Percentiles rank a stretch among this genome's conserved stretches.
phyloP scores from a whole-genome alignment of 2,113 vertebrate genomes.

The Perognathus longimembris region DNA sequence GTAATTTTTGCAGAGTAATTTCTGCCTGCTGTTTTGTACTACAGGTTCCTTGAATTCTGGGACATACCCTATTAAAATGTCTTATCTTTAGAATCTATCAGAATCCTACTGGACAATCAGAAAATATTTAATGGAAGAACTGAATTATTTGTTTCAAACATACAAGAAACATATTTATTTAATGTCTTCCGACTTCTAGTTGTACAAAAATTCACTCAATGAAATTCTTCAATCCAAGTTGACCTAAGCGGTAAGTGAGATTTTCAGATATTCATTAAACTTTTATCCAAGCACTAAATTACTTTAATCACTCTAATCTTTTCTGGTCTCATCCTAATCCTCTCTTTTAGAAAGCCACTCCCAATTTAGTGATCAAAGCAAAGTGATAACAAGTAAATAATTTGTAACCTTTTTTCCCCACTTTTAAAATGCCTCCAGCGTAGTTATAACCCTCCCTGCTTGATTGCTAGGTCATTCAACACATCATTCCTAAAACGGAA shows the following conservation, averaged over 20 bases:
- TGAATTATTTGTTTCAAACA: constrained; percentile 12
- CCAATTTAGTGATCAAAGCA: background rate
- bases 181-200: background rate
- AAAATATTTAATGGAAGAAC: background rate
- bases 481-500: background rate
- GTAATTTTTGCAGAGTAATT: background rate
- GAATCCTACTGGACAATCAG: background rate
- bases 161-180: background rate
- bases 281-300: constrained; percentile 52
- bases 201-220: background rate
- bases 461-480: background rate
- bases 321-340: background rate
- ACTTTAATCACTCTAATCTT: constrained; percentile 27
- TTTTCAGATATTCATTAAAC: constrained; percentile 57
- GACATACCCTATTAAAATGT: background rate
- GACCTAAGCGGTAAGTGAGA: constrained; percentile 42
- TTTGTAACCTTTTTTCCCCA: background rate
- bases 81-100: background rate
- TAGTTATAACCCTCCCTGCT: background rate
- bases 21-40: background rate
- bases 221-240: constrained; percentile 18
- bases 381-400: constrained; percentile 39
- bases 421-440: background rate
- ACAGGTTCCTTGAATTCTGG: background rate
- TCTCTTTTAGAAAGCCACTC: background rate